Base-by-base conservation (phyloP, 1,140 invertebrate genomes). In the Micrasema minimum region DNA sequence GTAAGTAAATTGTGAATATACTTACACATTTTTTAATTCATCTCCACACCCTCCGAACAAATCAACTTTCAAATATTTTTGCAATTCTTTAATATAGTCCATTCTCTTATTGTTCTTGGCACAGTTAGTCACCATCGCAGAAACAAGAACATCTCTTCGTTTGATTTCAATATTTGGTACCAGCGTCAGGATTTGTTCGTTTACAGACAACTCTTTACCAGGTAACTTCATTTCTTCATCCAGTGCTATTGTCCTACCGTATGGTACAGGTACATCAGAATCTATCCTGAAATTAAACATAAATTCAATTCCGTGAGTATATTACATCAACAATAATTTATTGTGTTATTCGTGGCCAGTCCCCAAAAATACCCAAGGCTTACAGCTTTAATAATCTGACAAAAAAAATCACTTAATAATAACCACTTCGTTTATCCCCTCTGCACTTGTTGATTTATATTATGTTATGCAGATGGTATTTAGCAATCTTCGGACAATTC, bases 231-330 rank as follows among this genome's bases (percentile, higher is more conserved):
- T 22, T n/a, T 43, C 31, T n/a, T 64, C 2, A 20, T 12, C 14
- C 46, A 77, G 71, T 2, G 75, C 38, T 50, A 88, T 16, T 3
- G 84, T 86, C 62, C 86, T 77, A 10, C 87, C 89, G 71, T 90
- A 90, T 2, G 88, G 87, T 2, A 90, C 85, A 0, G 88, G 88
- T n/a, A 90, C 81, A 68, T 90, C 88, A 4, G 88, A 87, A 72
- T 90, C 86, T 72, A 81, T 82, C 69, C 86, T 82, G 70, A 68
- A 69, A 76, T 38, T 6, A 61, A 67, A 53, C 0, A 14, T 46
- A n/a, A n/a, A n/a, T n/a, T n/a, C n/a, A n/a, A n/a, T n/a, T n/a
- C n/a, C n/a, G n/a, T n/a, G n/a, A n/a, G n/a, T n/a, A n/a, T n/a
- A n/a, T n/a, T n/a, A 31, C 26, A 2, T 31, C 7, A 31, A 4